Evolutionary conservation across 2,797 vertebrate species (phyloP), one percentile per base, ranked within the genome.

Genomic region (Sebastiscus albofasciatus): DNA sequence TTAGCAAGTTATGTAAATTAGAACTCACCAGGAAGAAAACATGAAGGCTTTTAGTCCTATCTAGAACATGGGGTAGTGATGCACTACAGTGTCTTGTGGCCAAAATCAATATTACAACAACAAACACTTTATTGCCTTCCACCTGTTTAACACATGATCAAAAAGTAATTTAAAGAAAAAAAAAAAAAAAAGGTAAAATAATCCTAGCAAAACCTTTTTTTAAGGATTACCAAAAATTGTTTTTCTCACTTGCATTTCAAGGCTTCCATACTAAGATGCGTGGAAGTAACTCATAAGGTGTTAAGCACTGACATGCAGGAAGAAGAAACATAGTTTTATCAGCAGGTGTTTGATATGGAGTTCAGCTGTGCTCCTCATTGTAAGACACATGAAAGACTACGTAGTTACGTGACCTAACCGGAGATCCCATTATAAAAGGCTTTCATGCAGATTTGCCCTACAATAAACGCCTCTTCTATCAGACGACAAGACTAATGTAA

Each of bases 401-500:
- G 34, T 20, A 33, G 5, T n/a, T 22, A 22, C 20, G 5, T 42
- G 67, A 83, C 73, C 69, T 27, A 14, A 67, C 2, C 34, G 49
- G 27, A 61, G 22, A 66, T 72, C 49, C 11, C 27, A 69, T 77
- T 69, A 73, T 33, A 36, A 42, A n/a, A 58, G 65, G 29, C 54
- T 49, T 68, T 69, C 60, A 74, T 22, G n/a, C 24, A 56, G 24
- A 83, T 36, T 22, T 33, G 54, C 20, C 65, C 67, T 20, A 20
- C 27, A 55, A 67, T 56, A 33, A 83, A 56, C 1, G 20, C 8
- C 18, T 4, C 77, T n/a, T 75, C 52, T 26, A 61, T 80, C 69
- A 66, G 54, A 81, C 69, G 68, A 70, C n/a, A 61, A 61, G 75
- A 72, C 22, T 16, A 56, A 72, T 62, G 65, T 70, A 80, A 75